Base-by-base conservation (phyloP, 2,888 invertebrate genomes). In the Archaeoteleia sp. region DNA sequence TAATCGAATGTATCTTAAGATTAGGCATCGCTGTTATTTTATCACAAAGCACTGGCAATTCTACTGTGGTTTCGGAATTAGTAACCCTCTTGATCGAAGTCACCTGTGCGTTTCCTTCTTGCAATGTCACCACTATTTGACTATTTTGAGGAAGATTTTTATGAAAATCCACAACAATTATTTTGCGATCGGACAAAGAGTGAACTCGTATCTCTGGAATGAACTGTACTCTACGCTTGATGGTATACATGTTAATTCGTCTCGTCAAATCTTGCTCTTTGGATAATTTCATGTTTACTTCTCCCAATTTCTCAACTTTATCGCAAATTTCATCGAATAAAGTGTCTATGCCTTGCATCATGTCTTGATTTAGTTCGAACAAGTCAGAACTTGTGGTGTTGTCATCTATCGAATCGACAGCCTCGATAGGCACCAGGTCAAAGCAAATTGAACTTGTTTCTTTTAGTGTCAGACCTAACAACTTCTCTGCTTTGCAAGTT, bases 211-310 rank as follows among this genome's bases (percentile, higher is more conserved):
- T 63, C 14, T 74, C 57, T 2, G 81, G 77, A 4, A 53, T 53
- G 39, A 55, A 67, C n/a, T 60, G 48, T 9, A 78, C 43, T 23
- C 70, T 74, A 0, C 74, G 55, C 37, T 78, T 77, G 15, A 73
- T 71, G 9, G 79, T 73, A 34, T 76, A 83, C 32, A 82, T 62
- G 71, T 80, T 83, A 48, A 84, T 80, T 42, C 78, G 76, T 20
- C 62, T 72, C 1, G 82, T 54, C 42, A 69, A 70, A 23, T 83
- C 74, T 60, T 76, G 73, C 8, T 76, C 72, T 0, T 55, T 20
- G 1, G 71, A 23, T 13, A 82, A 63, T 15, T 30, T 48, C 7
- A 75, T 49, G 48, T 74, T 76, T 0, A 77, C 48, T 0, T 8
- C n/a, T 46, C 74, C 43, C 20, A 83, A 17, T 42, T 80, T 72